phyloP scores from a whole-genome alignment of 1,140 invertebrate genomes.

The Pygmarrhopalites habei region DNA sequence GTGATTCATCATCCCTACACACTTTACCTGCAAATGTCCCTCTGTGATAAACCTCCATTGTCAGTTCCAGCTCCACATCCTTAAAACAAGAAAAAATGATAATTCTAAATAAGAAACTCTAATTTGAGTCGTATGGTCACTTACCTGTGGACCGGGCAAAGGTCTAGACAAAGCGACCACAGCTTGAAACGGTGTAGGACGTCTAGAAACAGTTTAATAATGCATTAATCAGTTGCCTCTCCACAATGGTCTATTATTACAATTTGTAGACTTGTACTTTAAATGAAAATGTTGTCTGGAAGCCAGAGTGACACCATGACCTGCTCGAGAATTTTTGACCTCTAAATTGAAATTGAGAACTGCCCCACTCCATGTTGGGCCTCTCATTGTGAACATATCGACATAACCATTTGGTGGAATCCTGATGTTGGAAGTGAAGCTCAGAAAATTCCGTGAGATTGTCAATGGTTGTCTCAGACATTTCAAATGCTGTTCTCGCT shows the following conservation, averaged over 20 bases:
- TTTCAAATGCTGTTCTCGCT: too few species aligned
- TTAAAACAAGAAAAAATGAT: constrained; percentile 47
- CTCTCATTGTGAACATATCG: constrained; percentile 78
- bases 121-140: not conserved
- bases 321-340: constrained; percentile 56
- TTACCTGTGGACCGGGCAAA: constrained; percentile 60
- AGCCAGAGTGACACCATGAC: constrained; percentile 53
- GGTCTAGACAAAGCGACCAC: constrained; percentile 61
- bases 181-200: constrained; percentile 53
- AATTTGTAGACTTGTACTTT: too few species aligned
- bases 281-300: constrained; percentile 63
- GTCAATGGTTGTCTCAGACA: constrained; percentile 71
- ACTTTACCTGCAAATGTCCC: constrained; percentile 61
- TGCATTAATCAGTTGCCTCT: too few species aligned
- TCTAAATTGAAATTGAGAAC: constrained; percentile 67
- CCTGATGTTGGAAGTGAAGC: constrained; percentile 73
- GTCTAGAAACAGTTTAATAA: constrained; percentile 50
- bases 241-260: too few species aligned
- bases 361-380: constrained; percentile 57
- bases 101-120: not conserved
- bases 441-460: constrained; percentile 85
- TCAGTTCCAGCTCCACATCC: constrained; percentile 76
- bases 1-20: too few species aligned
- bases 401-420: constrained; percentile 60
- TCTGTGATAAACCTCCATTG: constrained; percentile 71